Conservation (phyloP, 1,140 invertebrate genomes). For the Drosophila mayri region DNA sequence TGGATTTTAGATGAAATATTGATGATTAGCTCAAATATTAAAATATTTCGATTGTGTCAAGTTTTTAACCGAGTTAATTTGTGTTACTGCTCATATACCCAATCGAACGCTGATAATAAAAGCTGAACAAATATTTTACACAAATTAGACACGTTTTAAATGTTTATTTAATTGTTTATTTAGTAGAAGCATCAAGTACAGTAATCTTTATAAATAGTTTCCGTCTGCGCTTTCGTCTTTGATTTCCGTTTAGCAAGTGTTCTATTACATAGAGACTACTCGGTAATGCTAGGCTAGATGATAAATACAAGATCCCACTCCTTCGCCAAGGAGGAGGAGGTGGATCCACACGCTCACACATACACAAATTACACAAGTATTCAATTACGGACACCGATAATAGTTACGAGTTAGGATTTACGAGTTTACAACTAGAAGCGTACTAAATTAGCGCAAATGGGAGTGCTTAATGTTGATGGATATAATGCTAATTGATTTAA, state of each 20-base stretch:
- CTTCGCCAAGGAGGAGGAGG: background rate
- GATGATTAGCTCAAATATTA: conserved; percentile 50
- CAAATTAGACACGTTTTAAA: background rate
- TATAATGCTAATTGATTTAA: conserved; percentile 47
- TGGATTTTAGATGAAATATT: conserved; percentile 34
- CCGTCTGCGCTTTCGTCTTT: conserved; percentile 59
- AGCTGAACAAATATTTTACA: conserved; percentile 17
- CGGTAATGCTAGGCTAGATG: conserved; percentile 52
- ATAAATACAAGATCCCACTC: conserved; percentile 40
- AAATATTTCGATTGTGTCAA: conserved; percentile 27
- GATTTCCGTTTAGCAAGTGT: conserved; percentile 68
- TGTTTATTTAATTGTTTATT: conserved; percentile 43
- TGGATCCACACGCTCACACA: conserved; percentile 42
- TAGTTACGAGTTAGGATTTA: conserved; percentile 40
- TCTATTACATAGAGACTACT: conserved; percentile 63
- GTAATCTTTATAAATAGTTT: conserved; percentile 75
- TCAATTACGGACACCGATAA: conserved; percentile 64
- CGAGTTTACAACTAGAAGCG: conserved; percentile 71
- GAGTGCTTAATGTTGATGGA: conserved; percentile 20
- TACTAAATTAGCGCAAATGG: conserved; percentile 54
- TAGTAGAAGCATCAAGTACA: conserved; percentile 82
- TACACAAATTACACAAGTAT: conserved; percentile 51
- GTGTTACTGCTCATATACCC: conserved; percentile 41
- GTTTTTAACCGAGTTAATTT: conserved; percentile 6
- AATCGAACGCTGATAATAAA: conserved; percentile 31